Base-by-base conservation (phyloP, 2,888 invertebrate species). In the Pomacea canaliculata region DNA sequence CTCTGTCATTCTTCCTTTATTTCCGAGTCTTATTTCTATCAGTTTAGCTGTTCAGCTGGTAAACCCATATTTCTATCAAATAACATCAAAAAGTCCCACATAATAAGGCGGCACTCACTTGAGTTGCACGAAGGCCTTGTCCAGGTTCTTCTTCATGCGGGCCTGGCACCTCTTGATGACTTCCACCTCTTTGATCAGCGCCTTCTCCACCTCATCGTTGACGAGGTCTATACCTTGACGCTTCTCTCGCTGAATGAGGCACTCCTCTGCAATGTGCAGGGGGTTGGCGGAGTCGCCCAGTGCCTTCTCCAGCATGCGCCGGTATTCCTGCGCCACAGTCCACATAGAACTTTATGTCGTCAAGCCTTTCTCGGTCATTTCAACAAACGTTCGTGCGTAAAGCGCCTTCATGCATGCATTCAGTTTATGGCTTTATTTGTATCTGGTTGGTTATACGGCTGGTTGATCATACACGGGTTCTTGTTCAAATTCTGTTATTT, bases 221-320 rank as follows among this genome's bases (percentile, higher is more conserved):
- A 97, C 97, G 86, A 96, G 93, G 91, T 98, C 97, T 84, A 96
- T 93, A 71, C 96, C 96, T 90, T 95, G 94, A 79, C 97, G 93
- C 85, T 95, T 95, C 93, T 97, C 97, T 76, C 97, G 93, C 89
- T 97, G 95, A 91, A 97, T 96, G 66, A 98, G 93, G 90, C 97
- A 97, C 91, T 98, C 97, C 92, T 97, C 97, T 27, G 96, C 96
- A 80, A 97, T 95, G 84, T 96, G 96, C 79, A 97, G 91, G 0
- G 97, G 97, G 4, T 95, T 95, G 90, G 97, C 96, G 76, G 96
- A 94, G 88, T 96, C 95, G 71, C 93, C 92, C 78, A 94, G 91
- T 19, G 94, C 93, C 87, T 94, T 94, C 86, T 94, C 94, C 69
- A 96, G 91, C 13, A 89, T 87, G 19, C 89, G 85, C 76, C 89